A percentile compares a stretch with the other conserved stretches of the same genome.
Conservation (phyloP, 1,140 invertebrate genomes). For the Musca domestica region DNA sequence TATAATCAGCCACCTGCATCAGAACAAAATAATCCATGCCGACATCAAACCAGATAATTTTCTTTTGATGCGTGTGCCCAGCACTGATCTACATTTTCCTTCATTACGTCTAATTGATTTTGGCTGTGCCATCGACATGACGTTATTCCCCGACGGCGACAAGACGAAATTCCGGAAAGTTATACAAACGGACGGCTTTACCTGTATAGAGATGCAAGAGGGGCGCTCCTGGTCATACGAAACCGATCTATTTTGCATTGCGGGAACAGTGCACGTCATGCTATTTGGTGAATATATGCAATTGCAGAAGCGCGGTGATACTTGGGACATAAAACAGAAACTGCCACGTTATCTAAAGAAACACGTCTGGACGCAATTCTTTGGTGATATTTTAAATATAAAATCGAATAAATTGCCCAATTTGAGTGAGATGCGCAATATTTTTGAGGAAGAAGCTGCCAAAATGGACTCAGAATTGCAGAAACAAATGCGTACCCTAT, state of each 20-base stretch:
- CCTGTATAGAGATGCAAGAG: constrained; percentile 85
- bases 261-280: constrained; percentile 83
- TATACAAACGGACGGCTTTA: constrained; percentile 70
- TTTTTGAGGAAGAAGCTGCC: constrained; percentile 62
- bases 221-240: constrained; percentile 89
- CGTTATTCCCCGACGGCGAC: constrained; percentile 72
- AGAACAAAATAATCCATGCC: constrained; percentile 89
- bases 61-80: constrained; percentile 65
- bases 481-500: constrained; percentile 50
- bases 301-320: constrained; percentile 41
- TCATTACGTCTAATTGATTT: constrained; percentile 82
- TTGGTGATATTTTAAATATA: constrained; percentile 66
- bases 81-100: constrained; percentile 51
- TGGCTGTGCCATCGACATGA: constrained; percentile 88
- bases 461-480: constrained; percentile 56
- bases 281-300: constrained; percentile 89
- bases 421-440: constrained; percentile 61
- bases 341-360: constrained; percentile 57
- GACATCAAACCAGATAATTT: constrained; percentile 99
- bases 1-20: constrained; percentile 85
- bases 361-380: constrained; percentile 67
- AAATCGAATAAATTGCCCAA: constrained; percentile 65
- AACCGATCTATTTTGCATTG: constrained; percentile 86
- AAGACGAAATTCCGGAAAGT: constrained; percentile 73
- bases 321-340: constrained; percentile 63